phyloP scores from a whole-genome alignment of 2,797 vertebrate species.

The Natrix natrix region DNA sequence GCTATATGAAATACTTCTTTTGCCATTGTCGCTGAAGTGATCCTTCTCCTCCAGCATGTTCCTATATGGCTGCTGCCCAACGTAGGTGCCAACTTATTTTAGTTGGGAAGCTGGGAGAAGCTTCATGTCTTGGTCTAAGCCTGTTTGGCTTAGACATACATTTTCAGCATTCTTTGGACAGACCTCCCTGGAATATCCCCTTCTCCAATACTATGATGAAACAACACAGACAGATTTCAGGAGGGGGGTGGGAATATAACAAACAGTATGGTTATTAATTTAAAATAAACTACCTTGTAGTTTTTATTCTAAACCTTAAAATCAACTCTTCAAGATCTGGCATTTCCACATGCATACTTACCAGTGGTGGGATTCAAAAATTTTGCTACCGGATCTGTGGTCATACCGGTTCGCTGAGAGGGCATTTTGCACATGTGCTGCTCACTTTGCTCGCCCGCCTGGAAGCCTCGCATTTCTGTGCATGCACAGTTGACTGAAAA shows the following conservation, averaged over 20 bases:
- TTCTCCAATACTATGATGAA: background rate
- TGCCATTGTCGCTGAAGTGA: background rate
- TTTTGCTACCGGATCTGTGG: too few relatives aligned
- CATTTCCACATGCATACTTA: background rate
- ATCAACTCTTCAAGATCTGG: background rate
- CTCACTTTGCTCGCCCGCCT: too few relatives aligned
- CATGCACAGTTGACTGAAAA: too few relatives aligned
- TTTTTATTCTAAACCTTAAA: background rate
- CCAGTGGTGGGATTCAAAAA: too few relatives aligned
- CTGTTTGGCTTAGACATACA: background rate
- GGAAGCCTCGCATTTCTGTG: too few relatives aligned
- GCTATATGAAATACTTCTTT: background rate
- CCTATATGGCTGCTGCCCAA: background rate
- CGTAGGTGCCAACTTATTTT: background rate
- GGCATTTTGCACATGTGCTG: too few relatives aligned
- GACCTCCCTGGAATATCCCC: background rate
- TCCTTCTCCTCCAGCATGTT: background rate
- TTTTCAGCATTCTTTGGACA: background rate
- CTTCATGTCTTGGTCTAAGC: background rate
- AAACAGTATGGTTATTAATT: background rate
- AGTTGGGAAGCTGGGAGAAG: background rate
- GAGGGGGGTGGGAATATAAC: background rate
- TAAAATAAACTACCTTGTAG: background rate
- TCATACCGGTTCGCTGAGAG: too few relatives aligned
- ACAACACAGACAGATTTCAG: background rate